Evolutionary conservation across 2,888 invertebrate species (phyloP).

Genomic region (Mesorhabditis belari): DNA sequence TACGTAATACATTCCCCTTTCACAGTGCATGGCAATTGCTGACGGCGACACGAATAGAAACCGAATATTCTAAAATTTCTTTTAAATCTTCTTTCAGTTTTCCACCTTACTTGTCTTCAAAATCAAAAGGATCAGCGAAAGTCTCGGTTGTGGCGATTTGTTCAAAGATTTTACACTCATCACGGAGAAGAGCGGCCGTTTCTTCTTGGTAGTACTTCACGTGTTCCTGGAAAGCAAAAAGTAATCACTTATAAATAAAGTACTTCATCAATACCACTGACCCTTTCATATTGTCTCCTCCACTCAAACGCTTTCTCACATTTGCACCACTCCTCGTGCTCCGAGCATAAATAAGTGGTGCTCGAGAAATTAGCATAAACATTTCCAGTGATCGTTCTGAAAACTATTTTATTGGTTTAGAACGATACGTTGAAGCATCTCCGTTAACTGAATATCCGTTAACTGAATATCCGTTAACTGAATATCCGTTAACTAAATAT

Average conservation of each 20-base stretch:
- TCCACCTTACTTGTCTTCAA: constrained; percentile 6
- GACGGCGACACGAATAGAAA: constrained; percentile 11
- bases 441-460: no score
- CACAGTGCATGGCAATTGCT: constrained; percentile 9
- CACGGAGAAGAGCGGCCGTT: constrained; percentile 1
- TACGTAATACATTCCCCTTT: constrained; percentile 10
- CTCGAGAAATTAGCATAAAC: background rate
- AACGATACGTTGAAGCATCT: no score
- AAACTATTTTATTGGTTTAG: no score
- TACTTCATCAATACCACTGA: background rate
- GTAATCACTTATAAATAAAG: background rate
- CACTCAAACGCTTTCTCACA: background rate
- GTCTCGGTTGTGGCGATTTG: constrained; percentile 3
- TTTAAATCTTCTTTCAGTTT: no score
- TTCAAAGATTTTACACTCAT: constrained; percentile 2
- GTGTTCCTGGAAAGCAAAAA: constrained; percentile 1
- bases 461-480: no score
- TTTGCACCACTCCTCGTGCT: background rate
- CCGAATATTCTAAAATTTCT: constrained; percentile 5
- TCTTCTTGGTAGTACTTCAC: background rate
- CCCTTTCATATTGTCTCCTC: constrained; percentile 3
- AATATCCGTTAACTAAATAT: no score
- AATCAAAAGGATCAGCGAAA: constrained; percentile 8
- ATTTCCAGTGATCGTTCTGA: no score
- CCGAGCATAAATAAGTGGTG: background rate